A percentile compares a stretch with the other conserved stretches of the same genome.
phyloP scores from a whole-genome alignment of 1,140 invertebrate genomes.

The Dendrolimus kikuchii region DNA sequence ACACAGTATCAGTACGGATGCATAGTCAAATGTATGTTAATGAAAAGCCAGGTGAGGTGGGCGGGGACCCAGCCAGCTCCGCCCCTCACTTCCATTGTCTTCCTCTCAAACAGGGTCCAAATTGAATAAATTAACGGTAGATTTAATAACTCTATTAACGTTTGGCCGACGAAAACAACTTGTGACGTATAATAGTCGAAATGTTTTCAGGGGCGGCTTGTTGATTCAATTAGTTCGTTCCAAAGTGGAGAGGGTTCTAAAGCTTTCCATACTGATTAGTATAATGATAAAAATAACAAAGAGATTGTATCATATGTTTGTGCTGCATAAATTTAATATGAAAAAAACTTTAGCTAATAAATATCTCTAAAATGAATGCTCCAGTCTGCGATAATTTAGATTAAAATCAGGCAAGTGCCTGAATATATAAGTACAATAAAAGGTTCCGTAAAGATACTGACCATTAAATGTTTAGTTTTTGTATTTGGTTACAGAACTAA shows the following conservation, averaged over 20 bases:
- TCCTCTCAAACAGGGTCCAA: slow-evolving; percentile 28
- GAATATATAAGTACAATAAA: too few relatives aligned
- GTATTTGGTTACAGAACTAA: too few relatives aligned
- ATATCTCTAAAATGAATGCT: too few relatives aligned
- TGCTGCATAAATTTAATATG: not conserved
- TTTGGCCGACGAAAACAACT: slow-evolving; percentile 54
- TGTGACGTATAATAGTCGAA: slow-evolving; percentile 46
- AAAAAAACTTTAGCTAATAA: too few relatives aligned
- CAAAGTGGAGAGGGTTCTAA: slow-evolving; percentile 33
- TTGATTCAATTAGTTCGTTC: slow-evolving; percentile 55
- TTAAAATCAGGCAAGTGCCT: too few relatives aligned
- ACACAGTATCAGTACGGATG: slow-evolving; percentile 6
- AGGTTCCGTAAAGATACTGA: too few relatives aligned
- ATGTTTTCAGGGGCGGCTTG: slow-evolving; percentile 44
- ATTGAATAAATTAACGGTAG: slow-evolving; percentile 68
- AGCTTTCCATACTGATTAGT: slow-evolving; percentile 56
- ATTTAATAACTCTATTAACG: slow-evolving; percentile 67
- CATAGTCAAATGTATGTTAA: slow-evolving; percentile 12
- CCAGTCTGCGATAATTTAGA: too few relatives aligned
- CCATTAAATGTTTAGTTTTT: too few relatives aligned
- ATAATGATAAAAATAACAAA: slow-evolving; percentile 17
- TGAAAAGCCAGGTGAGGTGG: slow-evolving; percentile 48
- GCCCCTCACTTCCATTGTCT: slow-evolving; percentile 57
- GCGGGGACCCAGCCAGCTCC: slow-evolving; percentile 29
- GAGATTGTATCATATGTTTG: slow-evolving; percentile 2